These are phyloP conservation scores for Rhinolophus ferrumequinum DNA, from an alignment of 2,113 vertebrate species.

Conservation along the genomic window DNA sequence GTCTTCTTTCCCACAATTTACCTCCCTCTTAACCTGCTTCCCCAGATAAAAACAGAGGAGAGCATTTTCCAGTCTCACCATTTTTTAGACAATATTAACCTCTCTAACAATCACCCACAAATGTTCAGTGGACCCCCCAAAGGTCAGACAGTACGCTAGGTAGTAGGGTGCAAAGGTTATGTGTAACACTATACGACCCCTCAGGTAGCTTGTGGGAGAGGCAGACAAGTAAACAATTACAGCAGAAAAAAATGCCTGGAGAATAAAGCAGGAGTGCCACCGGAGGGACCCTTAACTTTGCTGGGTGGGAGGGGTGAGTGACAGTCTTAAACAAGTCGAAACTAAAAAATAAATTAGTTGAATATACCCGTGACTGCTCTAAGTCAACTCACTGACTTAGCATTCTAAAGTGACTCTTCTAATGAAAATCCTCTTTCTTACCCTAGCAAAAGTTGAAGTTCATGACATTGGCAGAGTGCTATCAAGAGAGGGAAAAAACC, in stretches of 20 bases:
- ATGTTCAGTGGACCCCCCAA: neutral
- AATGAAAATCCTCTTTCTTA: conserved; percentile 19
- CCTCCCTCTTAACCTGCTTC: neutral
- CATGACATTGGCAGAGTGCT: neutral
- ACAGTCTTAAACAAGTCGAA: conserved; percentile 19
- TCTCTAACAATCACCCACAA: conserved; percentile 22
- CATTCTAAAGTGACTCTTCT: neutral
- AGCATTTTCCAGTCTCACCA: neutral
- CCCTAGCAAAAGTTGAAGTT: neutral
- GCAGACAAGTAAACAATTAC: neutral
- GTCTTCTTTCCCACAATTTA: conserved; percentile 23
- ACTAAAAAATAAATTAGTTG: neutral
- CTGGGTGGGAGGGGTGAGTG: neutral
- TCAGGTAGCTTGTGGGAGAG: neutral
- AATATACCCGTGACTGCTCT: conserved; percentile 15
- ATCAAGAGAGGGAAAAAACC: neutral
- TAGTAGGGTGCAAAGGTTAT: neutral
- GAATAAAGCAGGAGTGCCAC: neutral
- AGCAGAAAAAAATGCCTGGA: neutral
- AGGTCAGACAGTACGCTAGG: neutral
- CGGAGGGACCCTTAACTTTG: neutral
- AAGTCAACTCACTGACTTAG: neutral
- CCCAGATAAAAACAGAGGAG: neutral
- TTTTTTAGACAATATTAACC: conserved; percentile 34
- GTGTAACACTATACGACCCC: neutral